phyloP scores from a whole-genome alignment of 2,113 vertebrate genomes.

The Poecile atricapillus region DNA sequence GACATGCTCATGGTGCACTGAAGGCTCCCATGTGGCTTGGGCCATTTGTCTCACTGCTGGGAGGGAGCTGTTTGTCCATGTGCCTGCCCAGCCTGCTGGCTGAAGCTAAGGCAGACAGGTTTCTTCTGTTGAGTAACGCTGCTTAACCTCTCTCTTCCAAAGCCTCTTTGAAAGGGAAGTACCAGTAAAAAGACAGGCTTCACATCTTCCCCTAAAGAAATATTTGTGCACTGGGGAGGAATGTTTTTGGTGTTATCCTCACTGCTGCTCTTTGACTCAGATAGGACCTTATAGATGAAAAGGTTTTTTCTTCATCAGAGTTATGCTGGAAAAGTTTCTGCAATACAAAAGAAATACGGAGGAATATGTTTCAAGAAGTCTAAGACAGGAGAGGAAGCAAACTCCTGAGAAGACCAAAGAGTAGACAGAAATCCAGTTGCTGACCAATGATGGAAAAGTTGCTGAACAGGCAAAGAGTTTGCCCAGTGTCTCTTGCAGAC shows the following conservation, averaged over 20 bases:
- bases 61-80: background rate
- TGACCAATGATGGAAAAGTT: background rate
- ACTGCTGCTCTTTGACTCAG: background rate
- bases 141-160: background rate
- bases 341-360: background rate
- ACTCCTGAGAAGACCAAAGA: background rate
- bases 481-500: background rate
- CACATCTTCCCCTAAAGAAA: background rate
- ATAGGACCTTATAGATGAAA: background rate
- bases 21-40: background rate
- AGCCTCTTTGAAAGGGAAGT: background rate
- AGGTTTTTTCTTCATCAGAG: background rate
- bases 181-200: background rate
- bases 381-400: background rate
- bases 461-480: background rate
- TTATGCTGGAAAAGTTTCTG: background rate
- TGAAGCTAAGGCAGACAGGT: background rate
- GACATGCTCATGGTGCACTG: rapidly evolving
- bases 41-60: rapidly evolving
- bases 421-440: background rate
- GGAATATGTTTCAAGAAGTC: background rate
- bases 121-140: background rate
- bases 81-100: background rate
- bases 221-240: background rate
- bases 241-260: background rate